Base-by-base conservation (phyloP, 2,888 invertebrate species). In the Aethes cnicana region DNA sequence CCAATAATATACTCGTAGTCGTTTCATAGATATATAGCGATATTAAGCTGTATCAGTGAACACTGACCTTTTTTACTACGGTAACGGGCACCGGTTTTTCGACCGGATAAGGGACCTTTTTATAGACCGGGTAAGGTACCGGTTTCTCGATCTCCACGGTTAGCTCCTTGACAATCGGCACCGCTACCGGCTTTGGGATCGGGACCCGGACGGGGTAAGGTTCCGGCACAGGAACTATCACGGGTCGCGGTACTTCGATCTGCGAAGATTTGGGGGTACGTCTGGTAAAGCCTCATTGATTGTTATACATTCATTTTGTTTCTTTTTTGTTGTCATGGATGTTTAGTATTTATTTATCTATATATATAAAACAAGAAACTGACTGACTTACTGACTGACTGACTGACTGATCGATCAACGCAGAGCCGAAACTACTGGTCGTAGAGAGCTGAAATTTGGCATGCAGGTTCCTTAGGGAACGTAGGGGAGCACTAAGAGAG, bases 181-280 rank as follows among this genome's bases (percentile, higher is more conserved):
- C 92, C 48, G 93, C 93, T 1, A 95, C 92, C 3, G 95, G 94
- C 69, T 91, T 92, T 1, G 93, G 92, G 26, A 95, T 86, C 59
- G 94, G 93, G 68, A 95, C 93, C 63, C 92, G 92, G 30, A 96
- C 93, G 62, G 95, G 93, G 66, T 94, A 94, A 1, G 95, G 95
- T 67, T 93, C 93, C 8, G 94, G 93, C 49, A 95, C 91, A 35
- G 93, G 93, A 4, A 95, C 92, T 74, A 95, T 93, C 21, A 96
- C 92, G 33, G 95, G 94, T 55, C 93, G 94, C 2, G 93, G 94
- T 21, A 96, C 91, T 67, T 93, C 93, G 73, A 95, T 93, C 72
- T 94, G 92, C 57, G 83, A 84, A 78, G 61, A n/a, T n/a, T n/a
- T n/a, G n/a, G n/a, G n/a, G n/a, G n/a, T n/a, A n/a, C n/a, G n/a